Conservation (phyloP, 2,113 vertebrate species). For the Cyprinus carpio region DNA sequence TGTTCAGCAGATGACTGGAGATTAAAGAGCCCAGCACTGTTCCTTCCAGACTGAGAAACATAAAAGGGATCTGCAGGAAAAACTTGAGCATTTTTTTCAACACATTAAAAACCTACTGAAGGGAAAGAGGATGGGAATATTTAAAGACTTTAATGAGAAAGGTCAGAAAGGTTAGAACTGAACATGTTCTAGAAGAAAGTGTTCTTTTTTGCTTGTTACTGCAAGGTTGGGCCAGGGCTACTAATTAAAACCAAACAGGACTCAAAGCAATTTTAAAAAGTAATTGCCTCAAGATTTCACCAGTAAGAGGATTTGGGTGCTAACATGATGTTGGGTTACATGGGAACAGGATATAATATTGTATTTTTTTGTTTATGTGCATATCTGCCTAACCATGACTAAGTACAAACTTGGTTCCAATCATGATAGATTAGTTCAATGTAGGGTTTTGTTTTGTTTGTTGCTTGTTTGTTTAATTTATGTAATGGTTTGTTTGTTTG, state of each 20-base stretch:
- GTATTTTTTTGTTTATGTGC: not conserved
- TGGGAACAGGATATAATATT: not conserved
- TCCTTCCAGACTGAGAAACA: not conserved
- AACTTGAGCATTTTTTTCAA: not conserved
- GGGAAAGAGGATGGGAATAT: not conserved
- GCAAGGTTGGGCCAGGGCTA: slow-evolving; percentile 7
- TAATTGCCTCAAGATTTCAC: not conserved
- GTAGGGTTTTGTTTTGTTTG: not conserved
- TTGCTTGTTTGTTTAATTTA: too few relatives aligned
- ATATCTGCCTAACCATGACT: not conserved
- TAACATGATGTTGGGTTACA: not conserved
- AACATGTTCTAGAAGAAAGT: not conserved
- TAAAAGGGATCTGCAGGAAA: slow-evolving; percentile 14
- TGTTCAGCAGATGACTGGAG: not conserved
- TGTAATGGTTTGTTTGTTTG: too few relatives aligned
- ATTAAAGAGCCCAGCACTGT: not conserved
- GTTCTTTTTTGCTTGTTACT: slow-evolving; percentile 18
- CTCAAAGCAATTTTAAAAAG: not conserved
- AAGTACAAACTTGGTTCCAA: not conserved
- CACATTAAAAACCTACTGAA: slow-evolving; percentile 5
- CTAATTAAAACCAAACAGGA: slow-evolving; percentile 37
- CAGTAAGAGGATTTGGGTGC: not conserved
- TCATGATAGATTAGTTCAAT: not conserved
- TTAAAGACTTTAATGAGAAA: slow-evolving; percentile 36
- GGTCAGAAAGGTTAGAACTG: not conserved